These are phyloP conservation scores for Poeciliopsis prolifica DNA, from an alignment of 2,113 vertebrate genomes.

Conservation along the genomic window DNA sequence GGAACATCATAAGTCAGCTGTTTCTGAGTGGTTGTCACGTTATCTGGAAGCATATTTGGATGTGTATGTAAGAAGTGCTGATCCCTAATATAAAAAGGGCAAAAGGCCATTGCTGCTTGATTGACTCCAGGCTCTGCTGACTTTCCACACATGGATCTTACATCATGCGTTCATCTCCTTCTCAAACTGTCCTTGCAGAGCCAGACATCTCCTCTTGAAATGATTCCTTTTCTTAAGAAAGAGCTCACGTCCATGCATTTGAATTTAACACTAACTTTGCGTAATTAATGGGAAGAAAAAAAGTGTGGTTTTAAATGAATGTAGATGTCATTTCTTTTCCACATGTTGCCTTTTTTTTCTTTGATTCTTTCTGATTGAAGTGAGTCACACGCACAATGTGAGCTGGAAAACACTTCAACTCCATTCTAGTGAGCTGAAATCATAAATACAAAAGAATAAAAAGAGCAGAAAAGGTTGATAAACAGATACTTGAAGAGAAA, in stretches of 20 bases:
- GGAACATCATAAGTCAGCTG: constrained; percentile 39
- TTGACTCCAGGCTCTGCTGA: constrained; percentile 62
- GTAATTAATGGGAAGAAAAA: constrained; percentile 18
- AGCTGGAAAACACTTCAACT: constrained; percentile 77
- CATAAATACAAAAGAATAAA: constrained; percentile 47
- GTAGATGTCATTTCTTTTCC: constrained; percentile 53
- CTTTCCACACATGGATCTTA: constrained; percentile 59
- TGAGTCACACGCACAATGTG: constrained; percentile 70
- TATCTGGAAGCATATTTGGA: constrained; percentile 51
- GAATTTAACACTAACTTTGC: constrained; percentile 24
- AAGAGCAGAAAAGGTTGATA: constrained; percentile 13
- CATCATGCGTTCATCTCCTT: constrained; percentile 42
- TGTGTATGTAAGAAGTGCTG: constrained; percentile 39
- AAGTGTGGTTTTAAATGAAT: constrained; percentile 39
- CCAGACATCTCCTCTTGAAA: constrained; percentile 20
- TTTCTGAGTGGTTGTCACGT: constrained; percentile 46
- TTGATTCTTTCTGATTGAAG: constrained; percentile 58
- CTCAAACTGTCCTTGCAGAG: constrained; percentile 23
- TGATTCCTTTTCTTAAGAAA: constrained; percentile 12
- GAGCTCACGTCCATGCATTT: constrained; percentile 35
- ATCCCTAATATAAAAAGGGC: constrained; percentile 42
- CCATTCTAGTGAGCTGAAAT: constrained; percentile 76
- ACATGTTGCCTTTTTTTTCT: constrained; percentile 40
- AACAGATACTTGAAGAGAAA: constrained; percentile 11
- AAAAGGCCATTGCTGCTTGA: constrained; percentile 58